A percentile compares a stretch with the other conserved stretches of the same genome.
These are phyloP conservation scores for Potorous gilbertii DNA, from an alignment of 2,797 vertebrate genomes.

Conservation along the genomic window DNA sequence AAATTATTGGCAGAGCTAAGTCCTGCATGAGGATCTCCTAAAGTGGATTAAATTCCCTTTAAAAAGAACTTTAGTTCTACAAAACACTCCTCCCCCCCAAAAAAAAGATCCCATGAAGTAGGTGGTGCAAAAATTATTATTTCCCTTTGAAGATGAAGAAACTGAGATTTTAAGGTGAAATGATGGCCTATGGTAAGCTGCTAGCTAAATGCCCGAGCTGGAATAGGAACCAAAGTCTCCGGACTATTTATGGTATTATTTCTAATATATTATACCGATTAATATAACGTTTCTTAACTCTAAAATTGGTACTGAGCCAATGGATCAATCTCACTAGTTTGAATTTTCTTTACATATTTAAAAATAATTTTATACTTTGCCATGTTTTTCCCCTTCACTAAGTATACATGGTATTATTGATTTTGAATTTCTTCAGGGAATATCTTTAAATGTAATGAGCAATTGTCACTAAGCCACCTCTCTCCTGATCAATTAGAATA, in stretches of 20 bases:
- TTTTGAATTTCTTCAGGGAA: not conserved
- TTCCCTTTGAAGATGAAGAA: not conserved
- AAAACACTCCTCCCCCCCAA: not conserved
- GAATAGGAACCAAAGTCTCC: not conserved
- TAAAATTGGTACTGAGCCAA: not conserved
- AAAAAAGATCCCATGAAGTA: not conserved
- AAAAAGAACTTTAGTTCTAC: not conserved
- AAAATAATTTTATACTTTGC: constrained; percentile 36
- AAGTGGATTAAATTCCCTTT: not conserved
- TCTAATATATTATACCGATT: not conserved
- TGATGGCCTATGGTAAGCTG: not conserved
- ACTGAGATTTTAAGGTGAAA: not conserved
- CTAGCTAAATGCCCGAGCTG: not conserved
- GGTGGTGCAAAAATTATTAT: not conserved
- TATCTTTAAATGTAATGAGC: not conserved
- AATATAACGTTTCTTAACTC: not conserved
- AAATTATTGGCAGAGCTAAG: not conserved
- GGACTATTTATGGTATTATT: not conserved
- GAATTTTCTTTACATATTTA: constrained; percentile 7
- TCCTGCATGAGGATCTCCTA: not conserved
- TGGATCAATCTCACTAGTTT: not conserved
- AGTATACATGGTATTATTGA: not conserved
- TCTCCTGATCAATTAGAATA: not conserved
- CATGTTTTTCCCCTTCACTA: not conserved
- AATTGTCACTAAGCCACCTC: not conserved